Base-by-base conservation (phyloP, 2,797 vertebrate genomes). In the Uromys caudimaculatus region DNA sequence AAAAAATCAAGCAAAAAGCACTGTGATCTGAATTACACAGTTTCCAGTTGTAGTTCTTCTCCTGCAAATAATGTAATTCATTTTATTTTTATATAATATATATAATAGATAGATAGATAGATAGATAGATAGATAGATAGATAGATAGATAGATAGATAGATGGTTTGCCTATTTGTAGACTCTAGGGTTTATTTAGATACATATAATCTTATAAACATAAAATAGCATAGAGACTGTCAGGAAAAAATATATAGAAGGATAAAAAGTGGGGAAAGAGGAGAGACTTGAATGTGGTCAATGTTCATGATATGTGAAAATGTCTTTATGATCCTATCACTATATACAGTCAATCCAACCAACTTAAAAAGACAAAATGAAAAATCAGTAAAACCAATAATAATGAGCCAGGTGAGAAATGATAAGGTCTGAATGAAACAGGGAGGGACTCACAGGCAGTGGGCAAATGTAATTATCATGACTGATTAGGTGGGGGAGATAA, bases 361-460 rank as follows among this genome's bases (percentile, higher is more conserved):
- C 17, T 50, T 62, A 17, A 64, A 78, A 75, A 4, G 41, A 23
- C 32, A 78, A 78, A 90, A 47, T 27, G 29, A 60, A 62, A 60
- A 62, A 44, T 47, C 88, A 78, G 41, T 92, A 73, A 32, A 41
- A 41, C 16, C 71, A 44, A 47, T 76, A 58, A 16, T 27, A 73
- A 90, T 76, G 44, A 94, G 14, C 56, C 93, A 93, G 60, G 23
- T 93, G 32, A 77, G 54, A 97, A 77, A 60, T 64, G 21, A 90
- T 38, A 79, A 2, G 21, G 3, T n/a, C 47, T 85, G 47, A 79
- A 84, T 21, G 35, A 95, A 96, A 88, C n/a, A 81, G 47, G 29
- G 44, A 64, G 19, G 29, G 93, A 82, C 67, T 85, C 52, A 21
- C 27, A 91, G 44, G 79, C n/a, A 86, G 1, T 75, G 67, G 78